phyloP scores from a whole-genome alignment of 2,113 vertebrate genomes.

The Oryzias melastigma region DNA sequence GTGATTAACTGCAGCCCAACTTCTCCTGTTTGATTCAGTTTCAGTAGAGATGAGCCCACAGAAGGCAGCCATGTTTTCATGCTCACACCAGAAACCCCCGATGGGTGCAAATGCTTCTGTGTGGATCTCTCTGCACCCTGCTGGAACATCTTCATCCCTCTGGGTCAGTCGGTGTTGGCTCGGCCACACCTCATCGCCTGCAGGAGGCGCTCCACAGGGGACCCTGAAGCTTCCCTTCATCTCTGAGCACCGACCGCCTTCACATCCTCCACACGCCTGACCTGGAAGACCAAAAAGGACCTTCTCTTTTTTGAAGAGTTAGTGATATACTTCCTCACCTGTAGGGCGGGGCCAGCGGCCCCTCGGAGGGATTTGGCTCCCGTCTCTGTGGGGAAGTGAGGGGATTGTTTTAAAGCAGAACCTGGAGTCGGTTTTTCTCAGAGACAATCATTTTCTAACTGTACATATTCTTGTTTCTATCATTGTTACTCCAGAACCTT shows the following conservation, averaged over 20 bases:
- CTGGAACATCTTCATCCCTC: no score
- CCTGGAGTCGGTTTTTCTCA: conserved; percentile 39
- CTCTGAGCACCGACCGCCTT: conserved; percentile 41
- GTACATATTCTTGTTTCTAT: conserved; percentile 47
- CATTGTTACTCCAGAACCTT: conserved; percentile 18
- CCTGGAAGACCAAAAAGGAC: conserved; percentile 66
- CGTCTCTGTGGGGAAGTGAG: conserved; percentile 38
- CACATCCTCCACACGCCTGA: conserved; percentile 61
- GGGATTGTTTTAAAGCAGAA: conserved; percentile 39
- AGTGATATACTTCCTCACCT: conserved; percentile 45
- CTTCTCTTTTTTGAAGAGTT: conserved; percentile 22
- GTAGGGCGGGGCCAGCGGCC: conserved; percentile 28
- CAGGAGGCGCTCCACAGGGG: conserved; percentile 62
- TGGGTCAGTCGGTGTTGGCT: conserved; percentile 47
- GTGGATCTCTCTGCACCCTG: no score
- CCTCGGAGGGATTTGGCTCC: conserved; percentile 29
- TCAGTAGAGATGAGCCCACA: no score
- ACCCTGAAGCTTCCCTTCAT: conserved; percentile 60
- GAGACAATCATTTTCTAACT: conserved; percentile 41
- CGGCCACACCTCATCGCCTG: conserved; percentile 38
- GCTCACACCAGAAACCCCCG: no score
- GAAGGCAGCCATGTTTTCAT: no score
- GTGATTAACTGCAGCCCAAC: no score
- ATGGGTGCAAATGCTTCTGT: no score
- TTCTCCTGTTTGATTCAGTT: no score